Evolutionary conservation across 2,113 vertebrate species (phyloP).

Genomic region (Chionis minor): DNA sequence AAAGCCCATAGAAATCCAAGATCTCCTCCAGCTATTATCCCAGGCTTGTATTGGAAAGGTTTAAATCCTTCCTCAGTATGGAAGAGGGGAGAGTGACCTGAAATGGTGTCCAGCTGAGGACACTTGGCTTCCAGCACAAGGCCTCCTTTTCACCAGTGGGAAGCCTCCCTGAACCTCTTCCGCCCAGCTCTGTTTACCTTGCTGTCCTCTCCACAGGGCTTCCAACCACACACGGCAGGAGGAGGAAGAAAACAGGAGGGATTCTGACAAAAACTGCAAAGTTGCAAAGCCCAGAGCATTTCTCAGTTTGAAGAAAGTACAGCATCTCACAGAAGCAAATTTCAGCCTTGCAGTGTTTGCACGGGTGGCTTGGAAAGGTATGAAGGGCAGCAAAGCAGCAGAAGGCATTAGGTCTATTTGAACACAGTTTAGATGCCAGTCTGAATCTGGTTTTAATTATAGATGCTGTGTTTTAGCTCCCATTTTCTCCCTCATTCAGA

Average conservation of each 20-base stretch:
- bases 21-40: not conserved
- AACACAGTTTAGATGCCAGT: not conserved
- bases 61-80: not conserved
- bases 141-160: not conserved
- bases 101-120: not conserved
- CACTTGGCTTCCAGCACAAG: not conserved
- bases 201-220: not conserved
- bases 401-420: not conserved
- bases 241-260: not conserved
- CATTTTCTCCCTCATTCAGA: not conserved
- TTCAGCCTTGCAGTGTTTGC: not conserved
- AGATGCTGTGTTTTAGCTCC: not conserved
- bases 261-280: not conserved
- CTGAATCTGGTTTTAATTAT: not conserved
- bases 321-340: not conserved
- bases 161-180: not conserved
- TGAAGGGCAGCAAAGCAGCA: not conserved
- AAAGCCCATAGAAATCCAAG: constrained; percentile 35
- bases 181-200: constrained; percentile 8
- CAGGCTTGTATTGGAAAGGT: not conserved
- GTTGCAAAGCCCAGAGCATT: not conserved
- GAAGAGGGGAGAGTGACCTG: not conserved
- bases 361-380: rapidly evolving
- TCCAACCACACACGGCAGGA: not conserved
- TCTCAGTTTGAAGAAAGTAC: not conserved